A percentile compares a stretch with the other conserved stretches of the same genome.
Evolutionary conservation across 2,888 invertebrate species (phyloP).

Genomic region (Corbicula japonica): DNA sequence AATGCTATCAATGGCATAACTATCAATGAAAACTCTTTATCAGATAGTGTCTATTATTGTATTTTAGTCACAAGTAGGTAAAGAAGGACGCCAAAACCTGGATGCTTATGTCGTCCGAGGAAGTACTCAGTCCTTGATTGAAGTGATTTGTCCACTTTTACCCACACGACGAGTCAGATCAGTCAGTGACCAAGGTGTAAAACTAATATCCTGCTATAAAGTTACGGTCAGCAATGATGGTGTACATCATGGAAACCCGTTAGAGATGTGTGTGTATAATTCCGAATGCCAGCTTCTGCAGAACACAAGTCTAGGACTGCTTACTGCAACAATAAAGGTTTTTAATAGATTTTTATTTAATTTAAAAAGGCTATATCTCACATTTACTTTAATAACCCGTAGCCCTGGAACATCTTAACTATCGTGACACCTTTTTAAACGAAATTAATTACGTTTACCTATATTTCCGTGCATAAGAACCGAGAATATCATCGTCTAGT

Average conservation of each 20-base stretch:
- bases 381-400: background rate
- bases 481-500: background rate
- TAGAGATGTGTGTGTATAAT: slow-evolving; percentile 37
- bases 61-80: slow-evolving; percentile 4
- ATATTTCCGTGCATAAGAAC: background rate
- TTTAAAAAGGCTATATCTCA: background rate
- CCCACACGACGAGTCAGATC: too few species aligned
- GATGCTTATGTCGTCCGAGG: slow-evolving; percentile 17
- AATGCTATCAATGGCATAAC: background rate
- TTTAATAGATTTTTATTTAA: background rate
- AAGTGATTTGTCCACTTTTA: slow-evolving; percentile 21
- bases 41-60: background rate
- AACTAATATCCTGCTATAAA: slow-evolving; percentile 30
- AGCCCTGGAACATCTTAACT: background rate
- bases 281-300: slow-evolving; percentile 29
- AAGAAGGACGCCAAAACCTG: slow-evolving; percentile 11
- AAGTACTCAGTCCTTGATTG: slow-evolving; percentile 7
- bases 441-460: background rate
- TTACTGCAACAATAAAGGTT: slow-evolving; percentile 9
- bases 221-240: slow-evolving; percentile 48
- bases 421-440: background rate
- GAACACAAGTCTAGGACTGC: slow-evolving; percentile 6
- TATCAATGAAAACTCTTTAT: background rate
- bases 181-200: background rate
- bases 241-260: slow-evolving; percentile 12